A percentile compares a stretch with the other conserved stretches of the same genome.
Conservation (phyloP, 2,113 vertebrate genomes). For the Empidonax traillii region DNA sequence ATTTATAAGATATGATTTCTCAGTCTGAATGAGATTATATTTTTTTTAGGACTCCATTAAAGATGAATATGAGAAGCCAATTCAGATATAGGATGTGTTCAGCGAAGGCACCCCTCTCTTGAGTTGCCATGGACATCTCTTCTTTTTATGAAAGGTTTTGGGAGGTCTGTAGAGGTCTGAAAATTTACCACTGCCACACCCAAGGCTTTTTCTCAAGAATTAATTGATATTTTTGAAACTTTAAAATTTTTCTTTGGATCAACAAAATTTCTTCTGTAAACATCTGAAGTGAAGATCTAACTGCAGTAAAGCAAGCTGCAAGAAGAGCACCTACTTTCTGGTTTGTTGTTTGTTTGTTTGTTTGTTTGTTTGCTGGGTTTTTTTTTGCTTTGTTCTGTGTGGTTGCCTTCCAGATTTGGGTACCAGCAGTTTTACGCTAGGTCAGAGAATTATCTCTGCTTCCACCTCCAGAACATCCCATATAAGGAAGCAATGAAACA, state of each 20-base stretch:
- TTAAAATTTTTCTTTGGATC: not conserved
- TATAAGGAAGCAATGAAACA: not conserved
- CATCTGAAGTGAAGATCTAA: not conserved
- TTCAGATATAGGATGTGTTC: not conserved
- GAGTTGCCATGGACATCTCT: not conserved
- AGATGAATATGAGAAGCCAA: not conserved
- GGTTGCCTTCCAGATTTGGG: not conserved
- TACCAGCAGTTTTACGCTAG: not conserved
- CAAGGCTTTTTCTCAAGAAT: not conserved
- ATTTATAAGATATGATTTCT: not conserved
- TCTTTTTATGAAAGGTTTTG: not conserved
- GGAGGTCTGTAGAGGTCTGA: not conserved
- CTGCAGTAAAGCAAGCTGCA: not conserved
- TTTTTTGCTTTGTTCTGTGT: not conserved
- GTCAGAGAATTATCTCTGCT: not conserved
- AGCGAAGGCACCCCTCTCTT: not conserved
- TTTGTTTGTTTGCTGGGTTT: rapidly evolving
- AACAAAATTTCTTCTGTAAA: not conserved
- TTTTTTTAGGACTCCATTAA: not conserved
- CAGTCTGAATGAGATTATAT: not conserved
- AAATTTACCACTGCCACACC: not conserved
- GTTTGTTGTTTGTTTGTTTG: not conserved
- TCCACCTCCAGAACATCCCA: not conserved
- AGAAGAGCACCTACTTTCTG: not conserved
- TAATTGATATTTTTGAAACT: not conserved